Base-by-base conservation (phyloP, 2,797 vertebrate species). In the Somateria mollissima region DNA sequence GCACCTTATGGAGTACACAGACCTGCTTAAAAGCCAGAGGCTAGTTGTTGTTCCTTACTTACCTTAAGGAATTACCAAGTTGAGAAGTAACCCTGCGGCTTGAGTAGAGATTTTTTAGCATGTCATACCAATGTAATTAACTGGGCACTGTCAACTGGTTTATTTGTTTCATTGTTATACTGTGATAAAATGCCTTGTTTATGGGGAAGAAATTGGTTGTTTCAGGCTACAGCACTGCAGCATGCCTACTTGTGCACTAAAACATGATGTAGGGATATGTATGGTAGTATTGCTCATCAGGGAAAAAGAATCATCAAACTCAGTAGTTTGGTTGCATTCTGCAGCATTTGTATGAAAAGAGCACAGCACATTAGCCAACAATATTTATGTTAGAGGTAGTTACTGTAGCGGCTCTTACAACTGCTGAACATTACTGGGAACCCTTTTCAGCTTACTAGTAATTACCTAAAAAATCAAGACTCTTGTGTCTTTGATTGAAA, bases 371-470 rank as follows among this genome's bases (percentile, higher is more conserved):
- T 53, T 16, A 53, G 27, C 51, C 51, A 53, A 53, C 51, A 53
- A 28, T 53, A 32, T 39, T 56, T 66, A 30, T 60, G 18, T 53
- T 58, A 41, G 56, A 49, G 19, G 9, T 62, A 30, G 72, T 85
- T 73, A 43, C 12, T 67, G 15, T 74, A 36, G 25, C 15, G 45
- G 45, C 34, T 54, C 17, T 71, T 67, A 47, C 4, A 43, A 41
- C 27, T 73, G 4, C 57, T 70, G 13, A 21, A 2, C 34, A 32
- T 32, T n/a, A 17, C n/a, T 0, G 10, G 34, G 28, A 41, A 6
- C 36, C 6, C 18, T 60, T 2, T 19, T 74, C 27, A 67, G 24
- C 27, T 80, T 71, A 41, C 24, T 56, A 64, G 36, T 64, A 56
- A 21, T 45, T 78, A 79, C 32, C 5, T 61, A 51, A 53, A 72